These are phyloP conservation scores for Semibalanus balanoides DNA, from an alignment of 1,140 invertebrate species.

Conservation along the genomic window DNA sequence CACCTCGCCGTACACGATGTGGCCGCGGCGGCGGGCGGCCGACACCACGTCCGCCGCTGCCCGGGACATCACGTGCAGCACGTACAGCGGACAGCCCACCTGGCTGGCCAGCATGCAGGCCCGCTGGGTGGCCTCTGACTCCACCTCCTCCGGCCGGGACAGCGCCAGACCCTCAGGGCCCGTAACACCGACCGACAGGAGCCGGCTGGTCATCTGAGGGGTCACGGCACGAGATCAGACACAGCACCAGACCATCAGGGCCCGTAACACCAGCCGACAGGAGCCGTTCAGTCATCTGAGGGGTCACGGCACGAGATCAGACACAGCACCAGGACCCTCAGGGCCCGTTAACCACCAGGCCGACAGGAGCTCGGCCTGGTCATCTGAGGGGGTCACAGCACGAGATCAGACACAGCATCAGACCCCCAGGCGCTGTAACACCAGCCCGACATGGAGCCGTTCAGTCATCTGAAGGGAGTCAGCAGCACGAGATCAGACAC, in stretches of 20 bases:
- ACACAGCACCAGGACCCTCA: slow-evolving; percentile 60
- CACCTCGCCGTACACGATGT: slow-evolving; percentile 60
- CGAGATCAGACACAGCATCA: no score
- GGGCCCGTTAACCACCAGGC: no score
- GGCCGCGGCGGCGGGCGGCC: slow-evolving; percentile 40
- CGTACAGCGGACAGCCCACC: slow-evolving; percentile 77
- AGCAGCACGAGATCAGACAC: not conserved
- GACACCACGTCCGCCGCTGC: slow-evolving; percentile 61
- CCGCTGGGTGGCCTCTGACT: slow-evolving; percentile 88
- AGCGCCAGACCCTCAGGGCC: no score
- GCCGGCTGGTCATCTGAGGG: no score
- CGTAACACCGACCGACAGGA: no score
- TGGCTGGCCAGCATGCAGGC: slow-evolving; percentile 86
- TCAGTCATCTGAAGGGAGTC: slow-evolving; percentile 56
- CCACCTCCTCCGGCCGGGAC: slow-evolving; percentile 92
- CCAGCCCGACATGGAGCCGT: slow-evolving; percentile 66
- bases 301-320: not conserved
- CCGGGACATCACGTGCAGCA: slow-evolving; percentile 93
- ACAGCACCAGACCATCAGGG: slow-evolving; percentile 87
- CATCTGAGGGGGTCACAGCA: no score
- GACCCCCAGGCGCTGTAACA: slow-evolving; percentile 85
- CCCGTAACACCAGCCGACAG: slow-evolving; percentile 63
- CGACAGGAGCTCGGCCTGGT: no score
- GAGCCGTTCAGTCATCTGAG: slow-evolving; percentile 70
- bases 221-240: no score